Base-by-base conservation (phyloP, 2,797 vertebrate genomes). In the Microhierax caerulescens region DNA sequence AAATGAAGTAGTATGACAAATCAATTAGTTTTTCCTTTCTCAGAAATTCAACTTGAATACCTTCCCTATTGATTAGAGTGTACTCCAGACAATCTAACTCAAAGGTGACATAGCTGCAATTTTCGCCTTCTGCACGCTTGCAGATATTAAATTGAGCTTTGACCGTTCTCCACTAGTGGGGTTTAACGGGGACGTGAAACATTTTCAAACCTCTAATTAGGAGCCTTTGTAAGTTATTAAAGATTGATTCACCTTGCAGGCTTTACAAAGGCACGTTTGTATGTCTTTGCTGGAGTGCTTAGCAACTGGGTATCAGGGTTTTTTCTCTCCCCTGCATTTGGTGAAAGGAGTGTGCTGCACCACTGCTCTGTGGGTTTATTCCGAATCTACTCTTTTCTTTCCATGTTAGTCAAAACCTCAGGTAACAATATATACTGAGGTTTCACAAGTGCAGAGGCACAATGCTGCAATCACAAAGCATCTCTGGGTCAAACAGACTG, bases 401-500 rank as follows among this genome's bases (percentile, higher is more conserved):
- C 28, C 25, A 4, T 1, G 3, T 32, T 19, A 34, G 17, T 9
- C 57, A 54, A 25, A 23, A 39, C 36, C 21, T 6, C 16, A 65
- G 32, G 63, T 34, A 36, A 28, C 2, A 4, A 0, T 7, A 1
- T 0, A 1, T 12, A 9, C 22, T 59, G 74, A 17, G 13, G n/a
- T 21, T 56, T 43, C 27, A 8, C n/a, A 51, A 18, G 16, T 5
- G 20, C 3, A 21, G 57, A 45, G 84, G 28, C 34, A 48, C 14
- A 3, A 23, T 47, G 73, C 27, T 77, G 39, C 15, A 18, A 5
- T 48, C 30, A 3, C 51, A 72, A 19, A 73, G 53, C 64, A 10
- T 36, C n/a, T 57, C 51, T 57, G 37, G 64, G 47, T 12, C 15
- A 63, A 8, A 24, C 5, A 18, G 68, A 1, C n/a, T 8, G 32